phyloP scores from a whole-genome alignment of 1,140 invertebrate species.

The Parapsyche elsis region DNA sequence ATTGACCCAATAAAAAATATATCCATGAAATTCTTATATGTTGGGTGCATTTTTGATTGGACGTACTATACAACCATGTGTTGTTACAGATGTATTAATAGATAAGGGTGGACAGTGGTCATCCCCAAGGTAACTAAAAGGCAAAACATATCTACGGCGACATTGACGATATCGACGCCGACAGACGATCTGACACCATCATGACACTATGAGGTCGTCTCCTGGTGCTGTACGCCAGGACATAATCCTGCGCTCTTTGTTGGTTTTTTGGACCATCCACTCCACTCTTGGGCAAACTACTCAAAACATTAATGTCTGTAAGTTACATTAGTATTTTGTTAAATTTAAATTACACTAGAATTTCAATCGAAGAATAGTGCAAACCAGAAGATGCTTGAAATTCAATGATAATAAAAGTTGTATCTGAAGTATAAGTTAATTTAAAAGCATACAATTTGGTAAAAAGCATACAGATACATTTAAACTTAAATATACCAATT shows the following conservation, averaged over 20 bases:
- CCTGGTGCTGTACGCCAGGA: not conserved
- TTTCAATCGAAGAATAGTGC: too few relatives aligned
- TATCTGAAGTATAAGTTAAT: too few relatives aligned
- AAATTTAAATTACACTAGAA: too few relatives aligned
- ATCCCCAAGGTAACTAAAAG: constrained; percentile 51
- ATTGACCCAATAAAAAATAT: not conserved
- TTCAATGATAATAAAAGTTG: too few relatives aligned
- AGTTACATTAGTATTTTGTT: constrained; percentile 54
- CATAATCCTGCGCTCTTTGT: constrained; percentile 37
- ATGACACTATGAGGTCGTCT: constrained; percentile 1
- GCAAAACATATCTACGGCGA: constrained; percentile 42
- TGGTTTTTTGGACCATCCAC: constrained; percentile 30
- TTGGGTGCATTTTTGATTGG: not conserved
- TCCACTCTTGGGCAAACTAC: constrained; percentile 63
- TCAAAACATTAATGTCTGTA: constrained; percentile 71
- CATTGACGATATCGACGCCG: constrained; percentile 25
- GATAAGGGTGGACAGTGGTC: constrained; percentile 45
- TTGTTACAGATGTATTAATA: constrained; percentile 36
- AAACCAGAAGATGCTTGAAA: too few relatives aligned
- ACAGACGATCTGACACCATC: constrained; percentile 6
- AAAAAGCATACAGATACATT: too few relatives aligned
- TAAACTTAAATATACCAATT: too few relatives aligned
- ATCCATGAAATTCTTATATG: not conserved
- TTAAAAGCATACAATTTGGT: too few relatives aligned
- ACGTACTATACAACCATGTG: not conserved